phyloP scores from a whole-genome alignment of 2,113 vertebrate species.

The Odocoileus hemionus region DNA sequence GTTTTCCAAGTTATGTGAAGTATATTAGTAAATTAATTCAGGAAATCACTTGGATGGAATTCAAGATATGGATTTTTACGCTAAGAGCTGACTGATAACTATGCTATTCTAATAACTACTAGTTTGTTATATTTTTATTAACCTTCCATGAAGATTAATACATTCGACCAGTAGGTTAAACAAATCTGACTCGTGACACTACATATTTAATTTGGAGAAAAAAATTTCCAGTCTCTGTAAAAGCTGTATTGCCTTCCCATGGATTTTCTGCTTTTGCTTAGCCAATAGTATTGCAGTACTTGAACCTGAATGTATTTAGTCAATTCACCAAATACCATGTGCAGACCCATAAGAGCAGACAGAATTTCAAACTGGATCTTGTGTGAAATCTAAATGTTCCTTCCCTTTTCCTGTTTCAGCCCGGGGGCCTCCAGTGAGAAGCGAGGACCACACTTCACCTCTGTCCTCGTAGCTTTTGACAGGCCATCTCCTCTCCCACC shows the following conservation, averaged over 20 bases:
- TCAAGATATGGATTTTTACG: neutral
- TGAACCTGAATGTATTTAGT: neutral
- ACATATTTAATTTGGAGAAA: neutral
- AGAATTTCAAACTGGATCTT: neutral
- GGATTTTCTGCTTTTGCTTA: neutral
- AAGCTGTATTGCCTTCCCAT: neutral
- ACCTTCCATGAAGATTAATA: neutral
- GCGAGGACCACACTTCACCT: neutral
- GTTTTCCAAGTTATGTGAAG: neutral
- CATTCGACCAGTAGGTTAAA: neutral
- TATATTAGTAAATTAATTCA: neutral
- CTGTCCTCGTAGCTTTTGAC: neutral
- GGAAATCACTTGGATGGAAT: neutral
- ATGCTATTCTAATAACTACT: neutral
- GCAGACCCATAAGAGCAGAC: neutral
- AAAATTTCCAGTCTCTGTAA: neutral
- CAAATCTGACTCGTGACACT: neutral
- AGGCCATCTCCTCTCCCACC: neutral
- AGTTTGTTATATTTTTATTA: neutral
- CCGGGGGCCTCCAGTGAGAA: neutral
- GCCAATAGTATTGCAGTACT: neutral
- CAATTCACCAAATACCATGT: neutral
- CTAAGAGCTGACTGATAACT: neutral
- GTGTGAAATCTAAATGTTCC: neutral
- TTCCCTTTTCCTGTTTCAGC: neutral